These are phyloP conservation scores for Lepidochrysops patricia DNA, from an alignment of 2,888 invertebrate species.

Conservation along the genomic window DNA sequence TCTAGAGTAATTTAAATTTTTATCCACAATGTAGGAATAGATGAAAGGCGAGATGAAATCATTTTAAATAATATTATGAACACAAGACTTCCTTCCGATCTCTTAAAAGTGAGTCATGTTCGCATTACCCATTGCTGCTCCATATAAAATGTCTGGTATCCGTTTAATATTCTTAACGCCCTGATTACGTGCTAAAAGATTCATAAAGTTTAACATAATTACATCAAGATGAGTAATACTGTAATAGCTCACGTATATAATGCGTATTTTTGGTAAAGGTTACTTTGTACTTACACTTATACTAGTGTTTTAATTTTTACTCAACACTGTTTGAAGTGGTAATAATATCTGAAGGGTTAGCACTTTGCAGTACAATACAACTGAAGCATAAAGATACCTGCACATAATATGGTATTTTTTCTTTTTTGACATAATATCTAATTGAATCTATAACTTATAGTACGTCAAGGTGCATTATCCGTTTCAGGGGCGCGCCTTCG, in stretches of 20 bases:
- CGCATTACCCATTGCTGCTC: constrained; percentile 8
- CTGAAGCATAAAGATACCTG: too few relatives aligned
- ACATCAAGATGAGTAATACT: not conserved
- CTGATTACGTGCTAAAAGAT: not conserved
- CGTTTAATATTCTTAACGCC: constrained; percentile 4
- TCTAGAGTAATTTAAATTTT: not conserved
- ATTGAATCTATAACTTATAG: not conserved
- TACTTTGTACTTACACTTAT: too few relatives aligned
- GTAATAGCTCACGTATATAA: not conserved
- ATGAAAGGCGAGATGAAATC: not conserved
- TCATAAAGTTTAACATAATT: not conserved
- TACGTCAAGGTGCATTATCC: constrained; percentile 32
- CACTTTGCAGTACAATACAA: too few relatives aligned
- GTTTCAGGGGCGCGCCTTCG: constrained; percentile 22
- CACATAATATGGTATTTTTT: too few relatives aligned
- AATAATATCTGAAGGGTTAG: too few relatives aligned
- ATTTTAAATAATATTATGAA: not conserved
- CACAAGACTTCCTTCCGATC: constrained; percentile 11
- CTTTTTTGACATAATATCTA: not conserved
- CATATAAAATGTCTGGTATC: constrained; percentile 10
- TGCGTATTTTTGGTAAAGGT: too few relatives aligned
- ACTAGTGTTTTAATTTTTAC: too few relatives aligned
- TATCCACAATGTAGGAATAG: not conserved
- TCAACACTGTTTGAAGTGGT: too few relatives aligned
- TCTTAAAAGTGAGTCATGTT: constrained; percentile 10